Conservation (phyloP, 2,113 vertebrate species). For the Platichthys flesus region DNA sequence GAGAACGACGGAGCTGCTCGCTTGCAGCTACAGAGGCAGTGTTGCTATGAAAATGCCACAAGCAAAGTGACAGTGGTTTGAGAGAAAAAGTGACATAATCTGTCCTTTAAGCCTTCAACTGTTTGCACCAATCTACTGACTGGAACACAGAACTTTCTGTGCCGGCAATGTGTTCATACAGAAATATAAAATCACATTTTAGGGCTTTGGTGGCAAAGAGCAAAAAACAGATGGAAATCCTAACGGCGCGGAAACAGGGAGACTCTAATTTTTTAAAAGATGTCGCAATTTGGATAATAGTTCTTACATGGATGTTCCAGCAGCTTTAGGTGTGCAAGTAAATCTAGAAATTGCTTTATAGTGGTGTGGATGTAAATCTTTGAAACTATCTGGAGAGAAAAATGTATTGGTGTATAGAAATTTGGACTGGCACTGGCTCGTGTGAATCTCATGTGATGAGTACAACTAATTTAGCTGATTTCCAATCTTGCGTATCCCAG, state of each 20-base stretch:
- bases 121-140: not conserved
- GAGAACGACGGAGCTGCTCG: not conserved
- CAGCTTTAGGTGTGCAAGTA: slow-evolving; percentile 3
- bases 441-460: not conserved
- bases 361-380: not conserved
- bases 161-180: not conserved
- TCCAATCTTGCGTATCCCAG: not conserved
- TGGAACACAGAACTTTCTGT: not conserved
- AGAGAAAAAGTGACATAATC: not conserved
- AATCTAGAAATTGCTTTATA: not conserved
- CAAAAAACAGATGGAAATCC: slow-evolving; percentile 9
- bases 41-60: not conserved
- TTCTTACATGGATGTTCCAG: not conserved
- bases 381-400: not conserved
- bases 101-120: not conserved
- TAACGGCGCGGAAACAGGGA: not conserved
- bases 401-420: not conserved
- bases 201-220: not conserved
- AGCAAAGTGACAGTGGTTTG: too few relatives aligned
- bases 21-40: slow-evolving; percentile 7
- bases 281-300: not conserved
- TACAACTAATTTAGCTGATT: not conserved
- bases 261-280: not conserved
- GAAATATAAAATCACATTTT: slow-evolving; percentile 6
- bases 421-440: not conserved